These are phyloP conservation scores for Limenitis camilla DNA, from an alignment of 2,888 invertebrate species.

Conservation along the genomic window DNA sequence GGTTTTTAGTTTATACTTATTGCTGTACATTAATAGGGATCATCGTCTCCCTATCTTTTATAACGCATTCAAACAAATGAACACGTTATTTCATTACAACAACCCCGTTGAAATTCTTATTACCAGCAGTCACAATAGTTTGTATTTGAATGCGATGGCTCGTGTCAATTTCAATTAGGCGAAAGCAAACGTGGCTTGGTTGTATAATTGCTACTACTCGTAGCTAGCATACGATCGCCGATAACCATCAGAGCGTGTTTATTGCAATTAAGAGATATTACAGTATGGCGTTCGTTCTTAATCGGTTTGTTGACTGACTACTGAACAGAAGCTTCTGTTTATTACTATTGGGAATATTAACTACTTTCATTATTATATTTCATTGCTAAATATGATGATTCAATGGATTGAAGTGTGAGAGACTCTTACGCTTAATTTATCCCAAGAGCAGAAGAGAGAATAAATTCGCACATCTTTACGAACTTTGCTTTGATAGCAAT, in stretches of 20 bases:
- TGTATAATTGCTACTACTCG: constrained; percentile 45
- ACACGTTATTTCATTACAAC: neutral
- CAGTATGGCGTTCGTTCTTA: constrained; percentile 6
- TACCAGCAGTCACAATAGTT: neutral
- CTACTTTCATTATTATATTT: neutral
- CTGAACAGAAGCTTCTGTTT: constrained; percentile 6
- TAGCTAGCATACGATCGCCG: constrained; percentile 25
- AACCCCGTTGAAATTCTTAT: neutral
- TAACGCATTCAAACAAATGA: too few relatives aligned
- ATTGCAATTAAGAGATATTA: constrained; percentile 27
- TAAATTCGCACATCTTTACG: too few relatives aligned
- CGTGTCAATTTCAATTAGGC: constrained; percentile 48
- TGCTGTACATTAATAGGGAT: too few relatives aligned
- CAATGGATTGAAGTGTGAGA: neutral
- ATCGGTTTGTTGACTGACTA: constrained; percentile 11
- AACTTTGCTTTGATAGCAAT: too few relatives aligned
- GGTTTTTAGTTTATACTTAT: too few relatives aligned
- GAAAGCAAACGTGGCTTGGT: constrained; percentile 39
- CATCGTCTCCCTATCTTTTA: too few relatives aligned
- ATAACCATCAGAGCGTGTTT: constrained; percentile 25
- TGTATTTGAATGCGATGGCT: constrained; percentile 23
- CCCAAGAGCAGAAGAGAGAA: too few relatives aligned
- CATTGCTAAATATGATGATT: neutral
- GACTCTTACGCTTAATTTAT: too few relatives aligned
- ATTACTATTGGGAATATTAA: constrained; percentile 2